These are phyloP conservation scores for Cichlasoma orientale DNA, from an alignment of 2,797 vertebrate genomes.

Conservation along the genomic window DNA sequence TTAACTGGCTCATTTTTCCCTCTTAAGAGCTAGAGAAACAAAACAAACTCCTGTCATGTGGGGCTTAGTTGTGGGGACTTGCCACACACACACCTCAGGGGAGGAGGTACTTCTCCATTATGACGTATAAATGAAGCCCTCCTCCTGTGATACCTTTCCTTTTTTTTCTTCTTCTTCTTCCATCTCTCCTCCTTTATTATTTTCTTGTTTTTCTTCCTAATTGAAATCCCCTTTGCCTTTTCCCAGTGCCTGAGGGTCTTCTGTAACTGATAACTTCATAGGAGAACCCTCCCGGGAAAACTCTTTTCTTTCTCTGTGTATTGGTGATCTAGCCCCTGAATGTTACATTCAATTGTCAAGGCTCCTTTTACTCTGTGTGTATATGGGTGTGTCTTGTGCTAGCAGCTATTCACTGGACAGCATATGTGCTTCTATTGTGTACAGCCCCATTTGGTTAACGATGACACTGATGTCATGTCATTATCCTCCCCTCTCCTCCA, in stretches of 20 bases:
- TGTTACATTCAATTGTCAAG: constrained; percentile 58
- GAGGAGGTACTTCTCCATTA: constrained; percentile 38
- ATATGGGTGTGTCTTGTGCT: constrained; percentile 67
- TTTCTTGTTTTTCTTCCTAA: constrained; percentile 56
- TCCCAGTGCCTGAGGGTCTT: constrained; percentile 50
- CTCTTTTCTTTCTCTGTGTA: constrained; percentile 63
- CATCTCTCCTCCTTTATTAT: not conserved
- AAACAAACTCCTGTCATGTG: constrained; percentile 71
- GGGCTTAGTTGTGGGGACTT: constrained; percentile 45
- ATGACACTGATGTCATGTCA: constrained; percentile 76
- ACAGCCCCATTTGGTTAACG: constrained; percentile 74
- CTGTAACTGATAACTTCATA: constrained; percentile 74
- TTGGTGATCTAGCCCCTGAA: constrained; percentile 61
- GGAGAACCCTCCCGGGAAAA: constrained; percentile 32
- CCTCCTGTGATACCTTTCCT: constrained; percentile 31
- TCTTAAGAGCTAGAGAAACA: constrained; percentile 70
- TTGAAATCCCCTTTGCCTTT: constrained; percentile 67
- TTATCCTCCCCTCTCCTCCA: constrained; percentile 56
- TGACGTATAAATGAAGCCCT: constrained; percentile 50
- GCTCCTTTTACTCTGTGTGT: constrained; percentile 42
- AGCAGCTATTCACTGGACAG: constrained; percentile 67
- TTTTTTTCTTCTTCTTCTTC: constrained; percentile 34
- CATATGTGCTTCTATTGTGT: constrained; percentile 76
- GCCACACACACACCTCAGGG: constrained; percentile 43
- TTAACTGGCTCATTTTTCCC: constrained; percentile 75